phyloP scores from a whole-genome alignment of 2,113 vertebrate genomes.

The Myodes glareolus region DNA sequence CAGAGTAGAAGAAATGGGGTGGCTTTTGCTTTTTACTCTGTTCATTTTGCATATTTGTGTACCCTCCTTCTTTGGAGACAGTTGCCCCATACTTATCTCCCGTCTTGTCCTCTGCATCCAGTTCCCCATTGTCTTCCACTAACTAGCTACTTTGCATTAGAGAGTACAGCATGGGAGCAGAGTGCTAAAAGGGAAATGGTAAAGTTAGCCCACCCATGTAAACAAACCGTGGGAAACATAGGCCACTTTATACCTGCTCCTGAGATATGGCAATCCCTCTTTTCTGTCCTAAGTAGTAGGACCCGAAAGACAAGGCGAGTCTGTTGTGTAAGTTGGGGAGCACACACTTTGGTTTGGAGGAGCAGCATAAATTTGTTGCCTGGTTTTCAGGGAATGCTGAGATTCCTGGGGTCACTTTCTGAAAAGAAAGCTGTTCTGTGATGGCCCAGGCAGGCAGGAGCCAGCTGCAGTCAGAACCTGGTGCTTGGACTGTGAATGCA shows the following conservation, averaged over 20 bases:
- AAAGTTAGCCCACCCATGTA: not conserved
- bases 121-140: not conserved
- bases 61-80: not conserved
- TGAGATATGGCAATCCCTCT: not conserved
- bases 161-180: not conserved
- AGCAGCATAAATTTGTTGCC: not conserved
- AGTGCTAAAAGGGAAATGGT: not conserved
- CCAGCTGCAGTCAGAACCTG: not conserved
- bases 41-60: not conserved
- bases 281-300: not conserved
- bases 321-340: not conserved
- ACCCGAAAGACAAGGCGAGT: not conserved
- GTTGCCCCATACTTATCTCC: not conserved
- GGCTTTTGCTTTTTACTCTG: not conserved
- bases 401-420: constrained; percentile 17
- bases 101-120: not conserved
- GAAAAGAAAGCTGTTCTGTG: not conserved
- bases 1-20: not conserved
- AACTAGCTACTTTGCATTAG: not conserved
- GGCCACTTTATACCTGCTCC: not conserved
- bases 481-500: constrained; percentile 11
- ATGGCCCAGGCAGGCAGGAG: not conserved
- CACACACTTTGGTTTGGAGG: not conserved
- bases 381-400: not conserved
- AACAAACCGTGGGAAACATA: not conserved